Percentiles rank a stretch among this genome's conserved stretches.
Evolutionary conservation across 2,888 invertebrate species (phyloP).

Genomic region (Himalopsyche japonica): DNA sequence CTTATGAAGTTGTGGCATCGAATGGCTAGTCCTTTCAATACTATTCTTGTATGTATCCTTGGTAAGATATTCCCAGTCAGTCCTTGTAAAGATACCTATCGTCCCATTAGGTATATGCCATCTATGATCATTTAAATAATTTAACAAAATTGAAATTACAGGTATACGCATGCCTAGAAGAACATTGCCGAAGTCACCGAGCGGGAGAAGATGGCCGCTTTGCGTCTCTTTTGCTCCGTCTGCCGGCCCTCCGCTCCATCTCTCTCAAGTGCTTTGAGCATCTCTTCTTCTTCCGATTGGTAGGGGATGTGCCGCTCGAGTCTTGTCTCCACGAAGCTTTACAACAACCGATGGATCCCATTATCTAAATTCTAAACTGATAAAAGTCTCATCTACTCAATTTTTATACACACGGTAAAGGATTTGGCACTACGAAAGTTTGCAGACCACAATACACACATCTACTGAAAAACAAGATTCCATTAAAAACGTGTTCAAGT

Average conservation of each 20-base stretch:
- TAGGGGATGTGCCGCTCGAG: constrained; percentile 85
- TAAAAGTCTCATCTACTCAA: background rate
- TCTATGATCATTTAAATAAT: too few relatives aligned
- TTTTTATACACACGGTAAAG: background rate
- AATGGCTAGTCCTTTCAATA: too few relatives aligned
- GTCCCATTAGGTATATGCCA: too few relatives aligned
- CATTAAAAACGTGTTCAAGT: background rate
- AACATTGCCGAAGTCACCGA: constrained; percentile 87
- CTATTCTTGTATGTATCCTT: too few relatives aligned
- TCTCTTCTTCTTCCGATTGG: constrained; percentile 90
- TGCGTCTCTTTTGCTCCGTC: constrained; percentile 86
- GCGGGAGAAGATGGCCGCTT: constrained; percentile 93
- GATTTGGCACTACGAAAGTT: background rate
- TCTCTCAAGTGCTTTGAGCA: constrained; percentile 94
- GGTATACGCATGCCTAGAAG: constrained; percentile 91
- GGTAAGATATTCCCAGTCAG: too few relatives aligned
- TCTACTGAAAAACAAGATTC: background rate
- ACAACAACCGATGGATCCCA: constrained; percentile 60
- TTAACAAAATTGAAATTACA: constrained; percentile 41
- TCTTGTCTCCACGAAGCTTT: constrained; percentile 82
- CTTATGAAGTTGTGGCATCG: too few relatives aligned
- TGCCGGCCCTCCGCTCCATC: constrained; percentile 88
- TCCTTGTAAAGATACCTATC: too few relatives aligned
- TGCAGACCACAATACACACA: background rate
- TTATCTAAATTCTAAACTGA: constrained; percentile 12